Conservation (phyloP, 1,140 invertebrate species). For the Ceratoteleas bidentatus region DNA sequence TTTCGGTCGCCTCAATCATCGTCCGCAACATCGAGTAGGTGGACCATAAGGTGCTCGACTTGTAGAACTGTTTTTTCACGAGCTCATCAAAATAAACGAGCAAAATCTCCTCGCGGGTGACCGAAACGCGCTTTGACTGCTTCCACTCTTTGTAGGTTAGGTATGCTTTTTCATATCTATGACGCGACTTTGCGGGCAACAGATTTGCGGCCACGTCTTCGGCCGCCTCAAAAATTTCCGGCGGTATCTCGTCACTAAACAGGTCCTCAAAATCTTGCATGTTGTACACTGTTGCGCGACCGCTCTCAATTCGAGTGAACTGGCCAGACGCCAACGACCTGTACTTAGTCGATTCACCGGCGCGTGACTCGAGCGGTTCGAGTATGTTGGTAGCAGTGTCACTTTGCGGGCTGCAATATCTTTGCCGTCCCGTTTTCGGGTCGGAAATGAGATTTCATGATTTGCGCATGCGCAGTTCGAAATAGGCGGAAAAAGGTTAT, state of each 20-base stretch:
- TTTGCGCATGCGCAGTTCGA: constrained; percentile 2
- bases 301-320: background rate
- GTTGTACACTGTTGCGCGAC: background rate
- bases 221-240: constrained; percentile 1
- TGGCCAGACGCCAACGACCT: background rate
- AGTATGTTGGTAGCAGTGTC: background rate
- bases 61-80: constrained; percentile 12
- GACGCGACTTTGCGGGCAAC: background rate
- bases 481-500: background rate
- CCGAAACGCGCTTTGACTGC: background rate
- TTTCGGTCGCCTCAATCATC: constrained; percentile 25
- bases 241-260: background rate
- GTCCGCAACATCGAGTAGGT: constrained; percentile 36
- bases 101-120: constrained; percentile 7
- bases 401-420: background rate
- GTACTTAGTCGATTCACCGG: background rate
- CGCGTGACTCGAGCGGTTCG: background rate
- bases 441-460: background rate
- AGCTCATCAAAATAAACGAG: constrained; percentile 40
- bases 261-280: background rate
- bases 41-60: constrained; percentile 31
- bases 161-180: constrained; percentile 15
- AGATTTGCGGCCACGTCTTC: background rate
- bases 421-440: background rate
- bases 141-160: constrained; percentile 17